Base-by-base conservation (phyloP, 2,797 vertebrate genomes). In the Acipenser ruthenus region DNA sequence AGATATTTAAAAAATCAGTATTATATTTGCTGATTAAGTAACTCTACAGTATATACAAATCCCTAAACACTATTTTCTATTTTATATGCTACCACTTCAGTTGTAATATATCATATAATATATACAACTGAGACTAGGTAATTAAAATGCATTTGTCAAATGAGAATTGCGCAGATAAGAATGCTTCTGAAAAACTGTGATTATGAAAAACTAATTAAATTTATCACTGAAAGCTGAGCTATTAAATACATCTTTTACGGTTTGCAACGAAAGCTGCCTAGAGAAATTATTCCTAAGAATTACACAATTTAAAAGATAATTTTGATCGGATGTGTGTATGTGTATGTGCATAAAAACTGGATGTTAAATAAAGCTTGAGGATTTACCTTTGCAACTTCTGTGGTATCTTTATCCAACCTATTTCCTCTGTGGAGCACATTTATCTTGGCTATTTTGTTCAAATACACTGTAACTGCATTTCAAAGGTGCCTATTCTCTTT, bases 1-100 rank as follows among this genome's bases (percentile, higher is more conserved):
- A 37, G 37, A 37, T 37, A 37, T 37, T 73, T 78, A 75, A 80
- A 78, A 79, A 87, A 86, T 88, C 79, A 4, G 37, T 37, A 70
- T 81, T 79, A 85, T 83, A 88, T 88, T 86, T 86, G 86, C 77
- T 63, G 84, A 86, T 84, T 81, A 82, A 78, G 75, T 79, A 79
- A 82, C 62, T 71, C 79, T 74, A 75, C 64, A 68, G 8, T 37
- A 72, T 69, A 70, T 75, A 68, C 74, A 18, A 52, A 82, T 81
- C 76, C 65, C 69, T 71, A 83, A 37, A 37, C 66, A 72, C 64
- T 72, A 51, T 69, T 74, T 66, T 74, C 68, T 65, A 72, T 78
- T 79, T 82, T 78, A 74, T 73, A 76, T 83, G 84, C 79, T 81
- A 80, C 80, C 77, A 83, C 70, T 83, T 65, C 69, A 71, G 70